A percentile compares a stretch with the other conserved stretches of the same genome.
Conservation (phyloP, 1,140 invertebrate species). For the Papilio glaucus region DNA sequence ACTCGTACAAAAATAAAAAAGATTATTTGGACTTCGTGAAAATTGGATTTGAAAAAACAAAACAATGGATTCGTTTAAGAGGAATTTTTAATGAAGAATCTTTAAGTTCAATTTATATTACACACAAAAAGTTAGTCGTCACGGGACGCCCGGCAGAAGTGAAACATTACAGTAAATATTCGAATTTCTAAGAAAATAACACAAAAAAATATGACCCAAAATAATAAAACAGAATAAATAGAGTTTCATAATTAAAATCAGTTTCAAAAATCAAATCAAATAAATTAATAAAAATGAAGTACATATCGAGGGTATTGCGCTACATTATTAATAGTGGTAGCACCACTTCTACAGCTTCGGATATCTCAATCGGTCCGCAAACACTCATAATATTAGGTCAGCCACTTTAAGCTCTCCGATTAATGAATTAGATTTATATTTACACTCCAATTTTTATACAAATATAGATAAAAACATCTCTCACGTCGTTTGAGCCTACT, state of each 20-base stretch:
- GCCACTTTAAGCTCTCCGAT: neutral
- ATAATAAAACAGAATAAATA: neutral
- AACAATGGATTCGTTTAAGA: too few relatives aligned
- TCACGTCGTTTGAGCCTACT: too few relatives aligned
- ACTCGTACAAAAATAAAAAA: neutral
- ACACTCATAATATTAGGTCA: conserved; percentile 24
- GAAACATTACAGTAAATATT: too few relatives aligned
- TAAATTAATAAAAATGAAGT: neutral
- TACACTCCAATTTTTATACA: neutral
- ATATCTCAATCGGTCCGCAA: conserved; percentile 7
- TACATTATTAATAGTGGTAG: neutral
- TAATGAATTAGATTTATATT: conserved; percentile 2
- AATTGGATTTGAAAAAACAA: too few relatives aligned
- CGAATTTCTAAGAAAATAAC: too few relatives aligned
- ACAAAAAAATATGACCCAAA: too few relatives aligned
- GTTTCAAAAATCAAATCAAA: neutral
- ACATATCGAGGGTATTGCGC: neutral
- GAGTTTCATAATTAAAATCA: neutral
- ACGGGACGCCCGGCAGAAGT: too few relatives aligned
- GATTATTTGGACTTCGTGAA: too few relatives aligned
- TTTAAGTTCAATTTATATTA: too few relatives aligned
- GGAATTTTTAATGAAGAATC: too few relatives aligned
- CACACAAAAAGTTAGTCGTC: too few relatives aligned
- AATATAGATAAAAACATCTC: too few relatives aligned
- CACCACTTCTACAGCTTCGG: neutral